Evolutionary conservation across 2,888 invertebrate species (phyloP).

Genomic region (Phyto melanocephala): DNA sequence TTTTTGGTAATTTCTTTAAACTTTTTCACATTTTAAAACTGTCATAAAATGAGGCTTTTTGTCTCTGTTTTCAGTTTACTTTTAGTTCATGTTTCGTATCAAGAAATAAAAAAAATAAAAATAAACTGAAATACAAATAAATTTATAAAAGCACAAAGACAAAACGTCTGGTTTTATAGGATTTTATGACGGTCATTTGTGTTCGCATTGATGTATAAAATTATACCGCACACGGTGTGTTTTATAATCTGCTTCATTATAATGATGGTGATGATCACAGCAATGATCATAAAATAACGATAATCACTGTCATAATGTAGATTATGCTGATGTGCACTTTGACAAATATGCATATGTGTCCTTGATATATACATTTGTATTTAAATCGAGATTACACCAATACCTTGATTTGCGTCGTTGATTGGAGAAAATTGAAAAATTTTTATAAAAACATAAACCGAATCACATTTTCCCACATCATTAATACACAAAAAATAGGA

Average conservation of each 20-base stretch:
- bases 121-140: neutral
- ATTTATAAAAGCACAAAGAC: neutral
- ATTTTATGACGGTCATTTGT: constrained; percentile 51
- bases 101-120: neutral
- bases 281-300: constrained; percentile 26
- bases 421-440: too few species aligned
- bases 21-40: constrained; percentile 26
- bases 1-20: neutral
- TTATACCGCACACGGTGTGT: constrained; percentile 44
- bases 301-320: constrained; percentile 1
- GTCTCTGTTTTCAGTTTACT: neutral
- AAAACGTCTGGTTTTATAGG: constrained; percentile 33
- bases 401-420: too few species aligned
- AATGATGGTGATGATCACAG: constrained; percentile 21
- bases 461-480: too few species aligned
- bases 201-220: constrained; percentile 14
- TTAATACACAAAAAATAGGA: too few species aligned
- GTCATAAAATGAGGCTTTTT: constrained; percentile 18
- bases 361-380: neutral
- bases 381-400: neutral
- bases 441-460: too few species aligned
- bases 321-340: neutral
- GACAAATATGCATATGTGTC: neutral
- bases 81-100: neutral
- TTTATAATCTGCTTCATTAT: neutral